phyloP scores from a whole-genome alignment of 2,797 vertebrate genomes.

The Coreius guichenoti region DNA sequence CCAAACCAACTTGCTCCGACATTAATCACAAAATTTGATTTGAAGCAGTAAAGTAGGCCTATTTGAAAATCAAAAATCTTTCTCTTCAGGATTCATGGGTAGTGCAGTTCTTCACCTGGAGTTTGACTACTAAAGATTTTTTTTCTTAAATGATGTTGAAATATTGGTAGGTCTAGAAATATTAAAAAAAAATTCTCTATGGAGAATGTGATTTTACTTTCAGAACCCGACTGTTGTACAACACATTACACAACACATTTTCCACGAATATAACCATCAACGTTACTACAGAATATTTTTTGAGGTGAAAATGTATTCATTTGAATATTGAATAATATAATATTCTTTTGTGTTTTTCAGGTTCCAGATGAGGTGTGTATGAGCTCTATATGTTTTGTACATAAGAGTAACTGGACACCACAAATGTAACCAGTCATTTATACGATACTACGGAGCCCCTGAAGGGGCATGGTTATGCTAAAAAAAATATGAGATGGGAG shows the following conservation, averaged over 20 bases:
- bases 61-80: background rate
- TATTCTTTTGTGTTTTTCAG: slow-evolving; percentile 53
- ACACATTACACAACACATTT: background rate
- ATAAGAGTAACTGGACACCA: background rate
- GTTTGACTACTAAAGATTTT: background rate
- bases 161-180: background rate
- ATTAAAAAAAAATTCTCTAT: background rate
- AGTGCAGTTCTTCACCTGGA: background rate
- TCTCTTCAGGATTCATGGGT: background rate
- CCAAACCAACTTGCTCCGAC: background rate
- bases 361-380: slow-evolving; percentile 53
- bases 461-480: background rate
- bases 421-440: background rate
- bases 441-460: background rate
- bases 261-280: background rate
- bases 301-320: background rate
- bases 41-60: background rate
- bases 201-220: background rate
- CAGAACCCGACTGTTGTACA: background rate
- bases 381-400: background rate
- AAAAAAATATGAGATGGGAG: background rate
- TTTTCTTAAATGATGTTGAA: background rate
- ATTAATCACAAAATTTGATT: background rate
- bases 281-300: background rate
- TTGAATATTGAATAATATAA: background rate